Evolutionary conservation across 2,888 invertebrate genomes (phyloP), one percentile per base, ranked within the genome.

Genomic region (Acronicta alni): DNA sequence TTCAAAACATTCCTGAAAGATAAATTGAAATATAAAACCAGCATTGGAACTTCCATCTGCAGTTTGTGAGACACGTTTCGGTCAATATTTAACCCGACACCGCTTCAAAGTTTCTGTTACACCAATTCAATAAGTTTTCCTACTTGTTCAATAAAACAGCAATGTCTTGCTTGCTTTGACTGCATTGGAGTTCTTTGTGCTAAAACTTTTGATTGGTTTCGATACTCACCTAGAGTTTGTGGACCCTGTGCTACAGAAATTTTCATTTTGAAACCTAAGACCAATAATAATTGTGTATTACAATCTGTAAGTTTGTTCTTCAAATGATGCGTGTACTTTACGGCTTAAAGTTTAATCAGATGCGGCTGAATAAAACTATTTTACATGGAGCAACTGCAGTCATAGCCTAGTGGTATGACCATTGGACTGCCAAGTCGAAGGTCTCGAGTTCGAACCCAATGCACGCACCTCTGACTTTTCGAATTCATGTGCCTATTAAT

Each of bases 201-300:
- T 72, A 73, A 82, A 90, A 91, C 74, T 90, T 90, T 87, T 89
- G 89, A 90, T 90, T 90, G 84, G 87, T 88, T 90, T 84, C 72
- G 81, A 83, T 80, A 73, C 76, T 75, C 80, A 83, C 81, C 77
- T 75, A 74, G 70, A 73, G 67, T 78, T 81, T 61, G 57, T 52
- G 54, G 64, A 48, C 54, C 52, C 18, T 37, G 12, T 32, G 30
- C 42, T 18, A 12, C 3, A 6, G n/a, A 35, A 35, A 4, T 35
- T 35, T 3, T 35, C n/a, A n/a, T 35, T 35, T n/a, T n/a, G 35
- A 35, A 35, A n/a, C n/a, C 6, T 35, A 35, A 30, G 30, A n/a
- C 35, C 32, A 32, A 26, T 26, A 26, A 10, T 26, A 23, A 26
- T 26, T 26, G 26, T 26, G 10, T 26, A 26, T 23, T 23, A 7